phyloP scores from a whole-genome alignment of 2,113 vertebrate genomes.

The Hiodon tergisus region DNA sequence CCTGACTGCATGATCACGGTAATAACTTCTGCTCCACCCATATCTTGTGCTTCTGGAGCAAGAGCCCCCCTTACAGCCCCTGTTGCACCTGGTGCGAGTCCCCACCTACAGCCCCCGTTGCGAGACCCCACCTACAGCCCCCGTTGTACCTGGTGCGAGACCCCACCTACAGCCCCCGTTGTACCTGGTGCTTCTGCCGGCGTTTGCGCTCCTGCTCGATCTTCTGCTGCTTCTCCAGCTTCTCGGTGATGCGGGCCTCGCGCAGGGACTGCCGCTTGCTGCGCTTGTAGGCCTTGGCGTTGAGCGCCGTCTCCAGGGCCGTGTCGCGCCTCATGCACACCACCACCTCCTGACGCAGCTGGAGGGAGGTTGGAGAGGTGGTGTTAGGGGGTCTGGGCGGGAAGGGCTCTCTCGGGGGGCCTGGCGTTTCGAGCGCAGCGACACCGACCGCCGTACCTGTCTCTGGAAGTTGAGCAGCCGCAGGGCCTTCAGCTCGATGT shows the following conservation, averaged over 20 bases:
- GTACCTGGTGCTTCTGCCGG: constrained; percentile 92
- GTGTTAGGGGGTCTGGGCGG: background rate
- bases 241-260: constrained; percentile 93
- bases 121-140: background rate
- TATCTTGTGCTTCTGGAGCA: no score
- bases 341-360: constrained; percentile 95
- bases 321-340: constrained; percentile 96
- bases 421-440: background rate
- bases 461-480: constrained; percentile 93
- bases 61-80: no score
- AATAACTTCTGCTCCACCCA: no score
- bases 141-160: background rate
- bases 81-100: no score
- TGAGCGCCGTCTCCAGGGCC: constrained; percentile 87
- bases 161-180: background rate
- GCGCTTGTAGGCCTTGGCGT: constrained; percentile 94
- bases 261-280: constrained; percentile 93
- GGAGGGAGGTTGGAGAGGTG: constrained; percentile 42
- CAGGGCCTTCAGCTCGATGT: constrained; percentile 93
- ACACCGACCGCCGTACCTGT: constrained; percentile 63
- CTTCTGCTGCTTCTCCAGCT: constrained; percentile 98
- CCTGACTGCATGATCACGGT: background rate
- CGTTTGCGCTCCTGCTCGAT: constrained; percentile 95
- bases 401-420: no score
- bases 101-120: no score